Conservation (phyloP, 2,888 invertebrate species). For the Trissonchulus latispiculum region DNA sequence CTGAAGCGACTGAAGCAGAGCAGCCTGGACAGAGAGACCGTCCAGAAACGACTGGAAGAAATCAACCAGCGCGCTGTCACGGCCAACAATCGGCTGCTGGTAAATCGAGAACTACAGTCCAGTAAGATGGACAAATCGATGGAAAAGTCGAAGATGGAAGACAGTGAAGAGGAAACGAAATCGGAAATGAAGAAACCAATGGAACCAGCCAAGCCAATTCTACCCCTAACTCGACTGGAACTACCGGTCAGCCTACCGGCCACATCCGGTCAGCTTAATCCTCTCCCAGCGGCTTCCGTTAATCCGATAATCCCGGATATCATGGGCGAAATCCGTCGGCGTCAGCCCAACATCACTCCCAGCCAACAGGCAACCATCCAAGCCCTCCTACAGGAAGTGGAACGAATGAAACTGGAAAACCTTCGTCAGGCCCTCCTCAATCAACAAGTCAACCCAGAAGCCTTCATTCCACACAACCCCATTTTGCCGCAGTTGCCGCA, state of each 20-base stretch:
- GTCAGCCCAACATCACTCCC: background rate
- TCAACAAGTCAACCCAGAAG: background rate
- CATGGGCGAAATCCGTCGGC: background rate
- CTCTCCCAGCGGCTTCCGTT: background rate
- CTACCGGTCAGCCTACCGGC: background rate
- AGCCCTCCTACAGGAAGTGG: background rate
- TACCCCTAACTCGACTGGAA: background rate
- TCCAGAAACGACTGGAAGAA: background rate
- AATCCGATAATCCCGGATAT: background rate
- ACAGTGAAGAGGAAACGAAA: background rate
- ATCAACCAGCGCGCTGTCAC: background rate
- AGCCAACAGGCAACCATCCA: background rate
- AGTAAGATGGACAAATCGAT: too few relatives aligned
- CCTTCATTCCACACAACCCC: background rate
- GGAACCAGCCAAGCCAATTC: background rate
- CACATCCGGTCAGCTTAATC: background rate
- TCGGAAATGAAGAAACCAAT: background rate
- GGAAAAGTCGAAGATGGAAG: background rate
- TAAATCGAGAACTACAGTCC: background rate
- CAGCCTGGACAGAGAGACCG: background rate
- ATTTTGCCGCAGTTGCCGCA: background rate
- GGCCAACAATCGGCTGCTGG: background rate
- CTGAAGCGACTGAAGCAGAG: background rate
- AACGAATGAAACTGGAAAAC: background rate
- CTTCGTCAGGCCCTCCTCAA: background rate